Base-by-base conservation (phyloP, 2,797 vertebrate species). In the Dicrostonyx torquatus region DNA sequence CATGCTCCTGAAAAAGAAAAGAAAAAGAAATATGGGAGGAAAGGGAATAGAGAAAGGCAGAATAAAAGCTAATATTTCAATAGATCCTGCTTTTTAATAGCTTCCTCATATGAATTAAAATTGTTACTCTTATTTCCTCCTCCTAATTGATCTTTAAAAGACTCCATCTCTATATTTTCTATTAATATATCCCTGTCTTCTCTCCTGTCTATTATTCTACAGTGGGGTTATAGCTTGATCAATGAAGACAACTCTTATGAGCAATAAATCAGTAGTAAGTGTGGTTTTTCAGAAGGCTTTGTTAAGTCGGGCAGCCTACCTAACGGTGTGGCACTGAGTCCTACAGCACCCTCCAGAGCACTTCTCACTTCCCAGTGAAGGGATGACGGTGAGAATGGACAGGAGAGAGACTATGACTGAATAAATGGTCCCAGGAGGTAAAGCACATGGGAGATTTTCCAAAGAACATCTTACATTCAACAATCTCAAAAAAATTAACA, bases 1-100 rank as follows among this genome's bases (percentile, higher is more conserved):
- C 99, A 99, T 66, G 99, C 99, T 97, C 99, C 99, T 99, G 45
- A 43, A 87, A 45, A 60, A 92, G 45, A 70, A 92, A 43, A 5
- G 53, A 37, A 24, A 15, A 55, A 91, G 75, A 45, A 12, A 80
- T 11, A 94, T 64, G 48, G 68, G 26, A 95, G 43, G 15, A 93
- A 83, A 83, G 40, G 8, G 66, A 93, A 73, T 18, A 91, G 91
- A 89, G 2, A 90, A 96, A 95, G 79, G 24, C 34, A 64, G 58
- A 79, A 86, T 94, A 76, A 86, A 94, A 83, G 60, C 75, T 84
- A 90, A 76, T 31, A 83, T 82, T 94, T 85, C 78, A 94, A 73
- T 20, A 90, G 26, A 83, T 78, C 20, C 66, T 87, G 68, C 18
- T 89, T 85, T 91, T 80, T 18, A 60, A 82, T 72, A 78, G 11